A percentile compares a stretch with the other conserved stretches of the same genome.
Conservation (phyloP, 2,113 vertebrate species). For the Ursus arctos region DNA sequence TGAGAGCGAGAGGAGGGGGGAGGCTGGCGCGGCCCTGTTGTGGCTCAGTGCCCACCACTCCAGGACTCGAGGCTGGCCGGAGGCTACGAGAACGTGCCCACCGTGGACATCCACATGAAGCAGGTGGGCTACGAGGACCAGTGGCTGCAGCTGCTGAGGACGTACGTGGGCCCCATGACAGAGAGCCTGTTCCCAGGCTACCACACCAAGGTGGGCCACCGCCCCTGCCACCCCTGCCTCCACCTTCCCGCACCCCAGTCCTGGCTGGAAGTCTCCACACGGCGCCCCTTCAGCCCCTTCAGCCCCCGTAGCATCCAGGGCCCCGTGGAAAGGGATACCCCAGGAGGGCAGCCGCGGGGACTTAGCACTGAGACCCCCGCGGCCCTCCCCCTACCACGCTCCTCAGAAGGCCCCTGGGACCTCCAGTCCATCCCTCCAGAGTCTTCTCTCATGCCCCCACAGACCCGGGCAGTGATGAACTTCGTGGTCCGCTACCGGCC, state of each 20-base stretch:
- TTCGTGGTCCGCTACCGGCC: constrained; percentile 96
- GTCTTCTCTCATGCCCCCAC: neutral
- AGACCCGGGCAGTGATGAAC: constrained; percentile 94
- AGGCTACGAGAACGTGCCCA: constrained; percentile 95
- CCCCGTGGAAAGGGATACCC: neutral
- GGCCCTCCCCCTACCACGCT: neutral
- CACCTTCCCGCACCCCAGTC: fast-evolving
- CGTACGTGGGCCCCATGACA: constrained; percentile 91
- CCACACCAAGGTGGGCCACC: constrained; percentile 89
- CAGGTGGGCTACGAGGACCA: constrained; percentile 93
- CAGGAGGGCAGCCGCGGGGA: neutral
- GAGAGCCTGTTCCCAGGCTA: constrained; percentile 94
- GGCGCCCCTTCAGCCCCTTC: fast-evolving
- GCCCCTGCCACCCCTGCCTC: neutral
- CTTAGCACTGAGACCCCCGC: neutral
- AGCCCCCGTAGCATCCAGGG: fast-evolving
- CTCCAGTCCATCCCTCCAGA: fast-evolving
- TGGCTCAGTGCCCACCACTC: neutral
- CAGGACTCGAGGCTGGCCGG: constrained; percentile 93
- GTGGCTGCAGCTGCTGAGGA: constrained; percentile 94
- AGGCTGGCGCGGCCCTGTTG: neutral
- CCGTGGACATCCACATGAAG: constrained; percentile 95
- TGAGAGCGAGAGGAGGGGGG: neutral
- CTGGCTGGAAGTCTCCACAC: fast-evolving
- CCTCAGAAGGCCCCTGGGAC: neutral